Conservation (phyloP, 2,113 vertebrate species). For the Gymnorhina tibicen region DNA sequence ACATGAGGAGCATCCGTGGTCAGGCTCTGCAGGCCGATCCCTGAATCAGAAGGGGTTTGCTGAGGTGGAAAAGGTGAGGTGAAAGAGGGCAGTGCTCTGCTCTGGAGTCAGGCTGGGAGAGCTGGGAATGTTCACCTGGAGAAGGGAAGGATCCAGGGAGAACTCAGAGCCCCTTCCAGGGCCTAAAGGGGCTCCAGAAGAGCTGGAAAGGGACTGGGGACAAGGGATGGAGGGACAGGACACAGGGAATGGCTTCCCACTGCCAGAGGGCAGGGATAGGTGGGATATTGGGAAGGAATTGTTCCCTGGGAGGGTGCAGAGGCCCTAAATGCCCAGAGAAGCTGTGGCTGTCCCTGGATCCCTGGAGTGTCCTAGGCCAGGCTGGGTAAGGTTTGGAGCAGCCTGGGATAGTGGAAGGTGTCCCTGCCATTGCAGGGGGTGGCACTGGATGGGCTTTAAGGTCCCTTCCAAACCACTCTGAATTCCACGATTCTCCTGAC, state of each 20-base stretch:
- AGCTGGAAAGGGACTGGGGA: neutral
- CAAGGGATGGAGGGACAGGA: neutral
- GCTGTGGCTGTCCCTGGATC: neutral
- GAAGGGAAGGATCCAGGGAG: neutral
- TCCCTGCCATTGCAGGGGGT: neutral
- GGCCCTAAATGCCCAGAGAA: neutral
- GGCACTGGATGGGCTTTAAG: neutral
- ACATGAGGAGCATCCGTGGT: fast-evolving
- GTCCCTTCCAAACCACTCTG: neutral
- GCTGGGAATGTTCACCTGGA: neutral
- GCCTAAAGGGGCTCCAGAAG: neutral
- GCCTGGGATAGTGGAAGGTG: neutral
- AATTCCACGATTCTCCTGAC: neutral
- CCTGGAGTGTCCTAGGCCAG: neutral
- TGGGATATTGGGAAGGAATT: neutral
- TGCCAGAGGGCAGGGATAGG: neutral
- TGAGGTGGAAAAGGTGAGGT: neutral
- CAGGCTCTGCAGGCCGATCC: neutral
- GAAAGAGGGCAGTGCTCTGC: neutral
- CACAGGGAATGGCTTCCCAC: neutral
- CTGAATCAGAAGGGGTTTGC: neutral
- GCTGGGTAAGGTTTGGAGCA: neutral
- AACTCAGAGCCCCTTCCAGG: neutral
- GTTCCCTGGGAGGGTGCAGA: neutral
- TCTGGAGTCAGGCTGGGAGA: neutral